Conservation (phyloP, 92 coral and sea anemone genomes). For the Galaxea fascicularis region DNA sequence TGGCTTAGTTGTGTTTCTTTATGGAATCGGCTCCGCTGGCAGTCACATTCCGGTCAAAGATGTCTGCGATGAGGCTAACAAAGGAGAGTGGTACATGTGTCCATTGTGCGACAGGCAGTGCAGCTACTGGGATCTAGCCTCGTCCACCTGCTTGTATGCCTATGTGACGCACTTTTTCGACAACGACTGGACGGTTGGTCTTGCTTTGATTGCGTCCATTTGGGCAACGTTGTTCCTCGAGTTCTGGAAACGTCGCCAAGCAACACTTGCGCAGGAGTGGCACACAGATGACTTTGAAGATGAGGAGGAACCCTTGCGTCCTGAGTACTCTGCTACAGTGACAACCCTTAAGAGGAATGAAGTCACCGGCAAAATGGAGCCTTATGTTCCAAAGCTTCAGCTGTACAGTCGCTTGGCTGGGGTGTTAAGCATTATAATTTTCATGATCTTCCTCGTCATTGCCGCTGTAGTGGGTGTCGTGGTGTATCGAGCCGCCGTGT, state of each 20-base stretch:
- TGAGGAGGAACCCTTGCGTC: conserved; percentile 81
- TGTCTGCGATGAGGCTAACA: conserved; percentile 71
- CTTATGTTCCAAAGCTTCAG: conserved; percentile 78
- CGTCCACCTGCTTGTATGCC: conserved; percentile 73
- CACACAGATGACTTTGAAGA: conserved; percentile 91
- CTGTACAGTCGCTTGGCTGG: conserved; percentile 83
- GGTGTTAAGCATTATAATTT: conserved; percentile 73
- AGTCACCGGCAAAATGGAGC: conserved; percentile 89
- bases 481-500: conserved; percentile 95
- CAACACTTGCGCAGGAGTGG: conserved; percentile 86
- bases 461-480: conserved; percentile 96
- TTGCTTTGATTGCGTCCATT: conserved; percentile 77
- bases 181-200: conserved; percentile 78
- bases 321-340: conserved; percentile 44
- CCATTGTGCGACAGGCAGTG: conserved; percentile 96
- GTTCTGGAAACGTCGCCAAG: conserved; percentile 98
- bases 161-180: conserved; percentile 75
- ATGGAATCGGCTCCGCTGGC: conserved; percentile 82
- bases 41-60: conserved; percentile 82
- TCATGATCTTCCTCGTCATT: conserved; percentile 87
- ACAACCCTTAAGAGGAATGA: conserved; percentile 49
- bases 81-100: conserved; percentile 86
- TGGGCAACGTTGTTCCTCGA: conserved; percentile 98
- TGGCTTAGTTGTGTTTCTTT: conserved; percentile 85
- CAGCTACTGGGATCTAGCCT: conserved; percentile 89